These are phyloP conservation scores for Leuciscus waleckii DNA, from an alignment of 2,797 vertebrate genomes.

Conservation along the genomic window DNA sequence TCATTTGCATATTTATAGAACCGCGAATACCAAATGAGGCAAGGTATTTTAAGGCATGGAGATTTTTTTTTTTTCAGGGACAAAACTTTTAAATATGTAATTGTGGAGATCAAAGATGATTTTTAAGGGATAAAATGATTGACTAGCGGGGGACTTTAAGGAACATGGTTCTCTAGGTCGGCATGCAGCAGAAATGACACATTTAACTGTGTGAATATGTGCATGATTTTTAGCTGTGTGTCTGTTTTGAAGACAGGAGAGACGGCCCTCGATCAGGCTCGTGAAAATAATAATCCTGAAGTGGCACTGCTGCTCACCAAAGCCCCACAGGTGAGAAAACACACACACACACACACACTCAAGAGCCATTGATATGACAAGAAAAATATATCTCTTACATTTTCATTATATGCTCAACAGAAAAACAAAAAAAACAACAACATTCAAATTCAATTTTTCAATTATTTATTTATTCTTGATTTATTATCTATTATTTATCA, in stretches of 20 bases:
- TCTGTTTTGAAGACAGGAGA: constrained; percentile 78
- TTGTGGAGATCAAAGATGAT: too few species aligned
- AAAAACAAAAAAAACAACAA: not conserved
- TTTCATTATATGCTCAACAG: not conserved
- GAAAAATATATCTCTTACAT: not conserved
- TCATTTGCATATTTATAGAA: too few species aligned
- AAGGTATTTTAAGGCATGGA: too few species aligned
- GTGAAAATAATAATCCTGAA: constrained; percentile 90
- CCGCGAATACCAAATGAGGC: too few species aligned
- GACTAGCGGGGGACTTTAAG: not conserved
- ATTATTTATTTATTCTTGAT: too few species aligned
- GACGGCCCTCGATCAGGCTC: constrained; percentile 90
- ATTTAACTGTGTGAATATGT: not conserved
- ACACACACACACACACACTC: not conserved
- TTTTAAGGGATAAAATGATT: too few species aligned
- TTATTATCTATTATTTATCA: too few species aligned
- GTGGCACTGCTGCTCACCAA: constrained; percentile 94
- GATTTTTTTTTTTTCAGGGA: too few species aligned
- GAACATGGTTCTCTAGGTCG: not conserved
- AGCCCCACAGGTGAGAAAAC: constrained; percentile 86
- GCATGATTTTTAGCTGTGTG: constrained; percentile 14
- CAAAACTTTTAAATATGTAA: too few species aligned
- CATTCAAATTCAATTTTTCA: not conserved
- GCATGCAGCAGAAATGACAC: not conserved
- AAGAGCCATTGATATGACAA: not conserved